A percentile compares a stretch with the other conserved stretches of the same genome.
These are phyloP conservation scores for Cetoscarus ocellatus DNA, from an alignment of 2,797 vertebrate species.

Conservation along the genomic window DNA sequence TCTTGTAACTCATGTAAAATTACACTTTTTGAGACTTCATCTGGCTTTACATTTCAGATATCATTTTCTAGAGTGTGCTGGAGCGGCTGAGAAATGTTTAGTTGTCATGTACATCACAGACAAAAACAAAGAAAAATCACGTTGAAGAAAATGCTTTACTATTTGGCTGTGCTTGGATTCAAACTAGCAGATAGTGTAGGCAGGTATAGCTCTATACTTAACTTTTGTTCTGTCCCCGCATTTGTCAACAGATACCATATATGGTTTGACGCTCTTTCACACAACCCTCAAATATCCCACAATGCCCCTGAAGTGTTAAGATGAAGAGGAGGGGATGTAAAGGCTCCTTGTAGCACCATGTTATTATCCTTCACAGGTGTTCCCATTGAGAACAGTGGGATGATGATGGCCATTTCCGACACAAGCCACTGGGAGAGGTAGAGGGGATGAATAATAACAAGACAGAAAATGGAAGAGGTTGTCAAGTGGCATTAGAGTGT, in stretches of 20 bases:
- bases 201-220: neutral
- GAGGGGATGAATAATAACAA: slow-evolving; percentile 65
- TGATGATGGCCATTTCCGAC: slow-evolving; percentile 51
- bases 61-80: too few species aligned
- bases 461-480: slow-evolving; percentile 62
- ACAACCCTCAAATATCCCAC: neutral
- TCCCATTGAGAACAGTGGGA: slow-evolving; percentile 35
- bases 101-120: too few species aligned
- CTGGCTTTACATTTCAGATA: too few species aligned
- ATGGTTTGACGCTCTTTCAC: neutral
- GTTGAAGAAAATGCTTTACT: too few species aligned
- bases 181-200: too few species aligned
- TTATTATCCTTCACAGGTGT: slow-evolving; percentile 25
- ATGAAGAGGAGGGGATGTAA: slow-evolving; percentile 5
- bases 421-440: slow-evolving; percentile 25
- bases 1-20: too few species aligned
- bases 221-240: neutral
- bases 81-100: too few species aligned
- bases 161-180: too few species aligned
- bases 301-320: neutral
- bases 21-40: too few species aligned
- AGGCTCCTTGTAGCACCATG: neutral
- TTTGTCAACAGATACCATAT: too few species aligned
- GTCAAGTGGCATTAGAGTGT: slow-evolving; percentile 68
- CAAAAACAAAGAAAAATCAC: too few species aligned